These are phyloP conservation scores for Phoenicopterus ruber DNA, from an alignment of 2,113 vertebrate genomes.

Conservation along the genomic window DNA sequence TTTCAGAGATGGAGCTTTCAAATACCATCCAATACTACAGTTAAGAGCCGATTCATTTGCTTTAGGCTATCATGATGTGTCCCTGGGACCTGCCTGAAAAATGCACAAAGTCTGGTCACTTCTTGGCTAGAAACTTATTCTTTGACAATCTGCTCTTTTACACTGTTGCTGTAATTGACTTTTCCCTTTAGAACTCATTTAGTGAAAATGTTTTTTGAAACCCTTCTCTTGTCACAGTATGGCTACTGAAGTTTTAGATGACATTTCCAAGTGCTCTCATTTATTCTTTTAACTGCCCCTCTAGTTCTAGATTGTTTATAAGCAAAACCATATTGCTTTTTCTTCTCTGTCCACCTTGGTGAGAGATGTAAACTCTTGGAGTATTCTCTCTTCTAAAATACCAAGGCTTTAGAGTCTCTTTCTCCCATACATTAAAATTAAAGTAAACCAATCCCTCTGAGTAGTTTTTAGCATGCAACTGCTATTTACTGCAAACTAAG, in stretches of 20 bases:
- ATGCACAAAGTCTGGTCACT: neutral
- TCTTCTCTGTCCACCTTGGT: neutral
- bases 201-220: neutral
- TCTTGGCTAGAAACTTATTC: neutral
- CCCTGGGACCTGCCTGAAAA: neutral
- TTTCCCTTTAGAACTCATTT: neutral
- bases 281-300: neutral
- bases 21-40: neutral
- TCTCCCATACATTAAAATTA: neutral
- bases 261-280: neutral
- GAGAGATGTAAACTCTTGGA: neutral
- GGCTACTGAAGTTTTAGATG: neutral
- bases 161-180: neutral
- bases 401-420: neutral
- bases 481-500: neutral
- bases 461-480: neutral
- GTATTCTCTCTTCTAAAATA: neutral
- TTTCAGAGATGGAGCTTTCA: neutral
- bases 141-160: neutral
- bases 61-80: neutral
- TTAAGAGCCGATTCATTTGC: neutral
- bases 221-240: neutral
- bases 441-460: neutral
- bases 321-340: neutral
- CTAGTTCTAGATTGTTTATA: neutral